Evolutionary conservation across 2,888 invertebrate species (phyloP).

Genomic region (Drosophila borborema): DNA sequence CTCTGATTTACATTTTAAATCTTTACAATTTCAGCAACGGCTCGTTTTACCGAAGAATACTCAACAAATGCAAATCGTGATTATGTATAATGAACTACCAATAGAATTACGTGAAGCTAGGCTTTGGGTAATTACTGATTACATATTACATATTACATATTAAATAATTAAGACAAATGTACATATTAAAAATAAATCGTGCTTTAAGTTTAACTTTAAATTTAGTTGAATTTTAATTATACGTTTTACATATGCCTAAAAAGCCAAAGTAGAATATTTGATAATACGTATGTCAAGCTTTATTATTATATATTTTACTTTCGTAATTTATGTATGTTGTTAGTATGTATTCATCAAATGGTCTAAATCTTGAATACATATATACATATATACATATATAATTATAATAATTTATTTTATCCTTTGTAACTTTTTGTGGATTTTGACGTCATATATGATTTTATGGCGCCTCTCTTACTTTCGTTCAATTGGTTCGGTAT

Average conservation of each 20-base stretch:
- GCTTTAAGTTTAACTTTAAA: no score
- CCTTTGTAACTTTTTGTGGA: no score
- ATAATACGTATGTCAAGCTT: no score
- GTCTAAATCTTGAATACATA: conserved; percentile 3
- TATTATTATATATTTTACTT: background rate
- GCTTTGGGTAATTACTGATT: conserved; percentile 32
- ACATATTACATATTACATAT: no score
- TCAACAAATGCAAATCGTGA: conserved; percentile 81
- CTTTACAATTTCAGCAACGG: conserved; percentile 63
- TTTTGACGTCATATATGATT: no score
- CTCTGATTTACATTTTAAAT: background rate
- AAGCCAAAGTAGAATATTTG: background rate
- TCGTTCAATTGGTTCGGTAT: no score
- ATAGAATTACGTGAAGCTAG: conserved; percentile 6
- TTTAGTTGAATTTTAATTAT: background rate
- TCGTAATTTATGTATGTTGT: background rate
- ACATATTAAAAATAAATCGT: background rate
- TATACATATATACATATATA: background rate
- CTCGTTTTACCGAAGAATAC: conserved; percentile 84
- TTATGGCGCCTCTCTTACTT: no score
- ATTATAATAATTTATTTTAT: no score
- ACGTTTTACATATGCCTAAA: conserved; percentile 11
- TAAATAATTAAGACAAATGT: background rate
- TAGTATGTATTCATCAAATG: conserved; percentile 5
- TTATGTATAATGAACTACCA: conserved; percentile 82